Conservation (phyloP, 2,797 vertebrate genomes). For the Lagothrix lagotricha region DNA sequence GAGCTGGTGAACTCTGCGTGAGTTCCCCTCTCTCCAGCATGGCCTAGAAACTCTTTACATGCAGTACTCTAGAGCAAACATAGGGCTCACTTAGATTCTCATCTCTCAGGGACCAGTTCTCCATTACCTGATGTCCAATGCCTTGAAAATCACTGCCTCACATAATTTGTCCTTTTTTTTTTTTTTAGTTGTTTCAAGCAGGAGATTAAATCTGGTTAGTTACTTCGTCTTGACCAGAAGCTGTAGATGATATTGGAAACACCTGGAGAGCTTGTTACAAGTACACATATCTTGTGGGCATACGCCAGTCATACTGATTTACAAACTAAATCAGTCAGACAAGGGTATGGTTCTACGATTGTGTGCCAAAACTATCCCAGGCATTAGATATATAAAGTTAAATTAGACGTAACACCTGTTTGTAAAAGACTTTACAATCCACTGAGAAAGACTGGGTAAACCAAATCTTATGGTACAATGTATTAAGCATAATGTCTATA, state of each 20-base stretch:
- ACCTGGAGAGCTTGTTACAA: constrained; percentile 1
- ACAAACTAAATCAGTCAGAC: neutral
- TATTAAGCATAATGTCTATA: neutral
- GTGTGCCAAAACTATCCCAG: neutral
- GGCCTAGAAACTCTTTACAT: neutral
- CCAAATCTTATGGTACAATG: neutral
- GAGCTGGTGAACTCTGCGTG: neutral
- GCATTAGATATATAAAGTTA: neutral
- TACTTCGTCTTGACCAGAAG: constrained; percentile 20
- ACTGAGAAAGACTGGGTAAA: neutral
- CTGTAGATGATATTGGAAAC: neutral
- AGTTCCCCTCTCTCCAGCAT: neutral
- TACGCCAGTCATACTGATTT: neutral
- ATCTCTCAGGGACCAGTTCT: neutral
- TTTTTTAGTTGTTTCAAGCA: neutral
- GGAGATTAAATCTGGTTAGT: constrained; percentile 4
- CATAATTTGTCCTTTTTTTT: neutral
- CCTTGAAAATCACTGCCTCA: neutral
- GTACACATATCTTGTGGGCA: neutral
- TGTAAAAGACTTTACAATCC: neutral
- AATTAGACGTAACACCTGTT: neutral
- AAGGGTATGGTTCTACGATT: neutral
- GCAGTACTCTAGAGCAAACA: neutral
- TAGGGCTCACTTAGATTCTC: neutral
- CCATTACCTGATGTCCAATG: neutral